Evolutionary conservation across 2,888 invertebrate genomes (phyloP).

Genomic region (Melipona beecheii): DNA sequence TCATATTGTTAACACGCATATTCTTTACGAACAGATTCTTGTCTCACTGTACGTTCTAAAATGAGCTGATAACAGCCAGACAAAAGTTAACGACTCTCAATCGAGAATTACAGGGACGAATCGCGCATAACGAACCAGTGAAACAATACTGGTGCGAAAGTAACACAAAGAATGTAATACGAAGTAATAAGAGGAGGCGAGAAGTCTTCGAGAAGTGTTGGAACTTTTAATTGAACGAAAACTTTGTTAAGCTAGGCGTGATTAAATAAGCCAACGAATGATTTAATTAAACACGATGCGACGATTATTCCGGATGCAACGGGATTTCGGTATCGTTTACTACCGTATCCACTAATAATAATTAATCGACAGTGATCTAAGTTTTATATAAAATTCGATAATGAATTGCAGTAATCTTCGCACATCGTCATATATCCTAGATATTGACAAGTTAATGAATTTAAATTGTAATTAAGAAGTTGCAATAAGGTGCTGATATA

Average conservation of each 20-base stretch:
- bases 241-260: neutral
- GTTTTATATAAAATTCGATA: neutral
- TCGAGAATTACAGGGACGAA: neutral
- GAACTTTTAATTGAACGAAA: slow-evolving; percentile 4
- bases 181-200: neutral
- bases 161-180: neutral
- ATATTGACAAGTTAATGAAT: neutral
- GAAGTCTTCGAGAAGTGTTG: neutral
- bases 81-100: neutral
- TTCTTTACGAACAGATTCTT: neutral
- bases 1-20: neutral
- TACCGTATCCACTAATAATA: neutral
- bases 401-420: neutral
- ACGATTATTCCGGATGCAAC: neutral
- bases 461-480: too few species aligned
- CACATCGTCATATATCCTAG: neutral
- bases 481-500: too few species aligned
- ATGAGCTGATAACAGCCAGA: neutral
- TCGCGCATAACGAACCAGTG: neutral
- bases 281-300: slow-evolving; percentile 4
- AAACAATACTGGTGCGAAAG: neutral
- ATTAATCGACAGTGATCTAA: neutral
- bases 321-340: neutral
- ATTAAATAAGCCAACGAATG: slow-evolving; percentile 2
- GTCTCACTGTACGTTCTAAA: neutral